Conservation (phyloP, 1,140 invertebrate species). For the Parapsyche elsis region DNA sequence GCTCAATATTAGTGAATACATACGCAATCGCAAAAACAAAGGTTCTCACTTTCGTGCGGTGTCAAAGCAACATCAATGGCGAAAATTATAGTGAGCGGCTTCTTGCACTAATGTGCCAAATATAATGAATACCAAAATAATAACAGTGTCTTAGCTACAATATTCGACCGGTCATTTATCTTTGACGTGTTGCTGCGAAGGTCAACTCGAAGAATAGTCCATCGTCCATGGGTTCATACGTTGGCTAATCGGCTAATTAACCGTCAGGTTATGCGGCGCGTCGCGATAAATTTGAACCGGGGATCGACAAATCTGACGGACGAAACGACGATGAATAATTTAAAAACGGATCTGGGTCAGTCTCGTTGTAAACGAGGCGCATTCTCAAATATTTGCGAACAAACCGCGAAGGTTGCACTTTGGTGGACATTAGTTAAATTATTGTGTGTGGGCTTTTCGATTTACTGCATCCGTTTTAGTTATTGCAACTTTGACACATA, state of each 20-base stretch:
- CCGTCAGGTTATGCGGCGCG: neutral
- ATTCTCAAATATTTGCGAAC: conserved; percentile 22
- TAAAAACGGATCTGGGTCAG: conserved; percentile 35
- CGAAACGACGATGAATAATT: conserved; percentile 30
- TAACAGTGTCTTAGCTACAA: too few relatives aligned
- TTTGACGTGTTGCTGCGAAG: too few relatives aligned
- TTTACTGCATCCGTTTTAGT: conserved; percentile 31
- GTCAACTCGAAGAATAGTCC: too few relatives aligned
- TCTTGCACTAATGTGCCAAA: too few relatives aligned
- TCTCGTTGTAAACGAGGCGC: conserved; percentile 13
- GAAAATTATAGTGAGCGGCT: too few relatives aligned
- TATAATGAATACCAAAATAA: too few relatives aligned
- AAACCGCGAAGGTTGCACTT: conserved; percentile 15
- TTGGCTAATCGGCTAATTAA: neutral
- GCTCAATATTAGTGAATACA: too few relatives aligned
- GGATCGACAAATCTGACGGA: neutral
- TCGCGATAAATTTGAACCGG: conserved; percentile 4
- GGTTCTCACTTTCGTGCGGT: too few relatives aligned
- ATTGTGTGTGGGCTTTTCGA: conserved; percentile 19
- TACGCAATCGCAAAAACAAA: too few relatives aligned
- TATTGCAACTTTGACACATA: neutral
- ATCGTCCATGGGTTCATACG: too few relatives aligned
- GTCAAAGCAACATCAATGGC: too few relatives aligned
- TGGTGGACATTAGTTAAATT: conserved; percentile 25
- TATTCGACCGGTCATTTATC: too few relatives aligned